Evolutionary conservation across 2,113 vertebrate genomes (phyloP), one percentile per base, ranked within the genome.

Genomic region (Aspidoscelis tigris): DNA sequence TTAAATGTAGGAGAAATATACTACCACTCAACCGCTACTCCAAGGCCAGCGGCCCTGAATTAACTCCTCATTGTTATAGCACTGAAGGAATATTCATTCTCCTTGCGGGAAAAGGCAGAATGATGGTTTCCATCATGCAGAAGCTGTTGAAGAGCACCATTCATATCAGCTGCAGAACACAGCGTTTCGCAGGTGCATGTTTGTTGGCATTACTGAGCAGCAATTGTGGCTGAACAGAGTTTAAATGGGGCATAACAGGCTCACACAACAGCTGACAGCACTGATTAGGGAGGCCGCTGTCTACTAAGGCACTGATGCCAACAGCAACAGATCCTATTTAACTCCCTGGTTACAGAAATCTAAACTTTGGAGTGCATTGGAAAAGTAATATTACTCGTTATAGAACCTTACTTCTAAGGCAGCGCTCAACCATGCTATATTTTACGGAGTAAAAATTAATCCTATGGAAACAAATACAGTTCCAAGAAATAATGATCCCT

Each of bases 61-160:
- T 33, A 84, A 50, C 55, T 78, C 76, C 76, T 78, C 22, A 3
- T 50, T 47, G 18, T 33, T 73, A 64, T 84, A 73, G 76, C 69
- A 84, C 10, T 72, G 55, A 84, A 79, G 76, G 83, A 84, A 78
- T 73, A 88, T 44, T 82, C 76, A 72, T 75, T 78, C 50, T 86
- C 72, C 83, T 55, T 50, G 39, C 74, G 20, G 7, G 86, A 20
- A 50, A n/a, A 80, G 50, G 76, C 58, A 87, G 55, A 88, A 53
- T 24, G 55, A 71, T 6, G 9, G 68, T 47, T 74, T 76, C 78
- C 69, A 39, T 70, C 39, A 87, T 82, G 86, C 83, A 84, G 68
- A 73, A 47, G 10, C 39, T 47, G 9, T 39, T 26, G 8, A 53
- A 55, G 10, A 12, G 26, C 44, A 18, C 11, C 26, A 50, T 14